A percentile compares a stretch with the other conserved stretches of the same genome.
phyloP scores from a whole-genome alignment of 2,113 vertebrate genomes.

The Heterotis niloticus region DNA sequence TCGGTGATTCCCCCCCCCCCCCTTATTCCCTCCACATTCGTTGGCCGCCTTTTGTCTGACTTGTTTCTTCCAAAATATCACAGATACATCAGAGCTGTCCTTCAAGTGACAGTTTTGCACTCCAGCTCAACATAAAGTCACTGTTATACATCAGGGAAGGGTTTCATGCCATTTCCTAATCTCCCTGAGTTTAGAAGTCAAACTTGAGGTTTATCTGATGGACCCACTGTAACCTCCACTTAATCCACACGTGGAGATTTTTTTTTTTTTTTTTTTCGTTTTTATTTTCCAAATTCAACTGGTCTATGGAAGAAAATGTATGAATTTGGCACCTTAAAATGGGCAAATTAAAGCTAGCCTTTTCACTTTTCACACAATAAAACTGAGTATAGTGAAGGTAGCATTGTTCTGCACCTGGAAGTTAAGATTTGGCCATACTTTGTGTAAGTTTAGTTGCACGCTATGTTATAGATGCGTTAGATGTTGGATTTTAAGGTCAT shows the following conservation, averaged over 20 bases:
- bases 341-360: not conserved
- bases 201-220: not conserved
- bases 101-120: not conserved
- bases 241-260: too few species aligned
- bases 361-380: conserved; percentile 1
- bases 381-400: conserved; percentile 1
- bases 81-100: not conserved
- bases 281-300: not conserved
- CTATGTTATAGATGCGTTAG: not conserved
- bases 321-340: not conserved
- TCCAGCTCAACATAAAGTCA: not conserved
- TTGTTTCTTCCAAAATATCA: not conserved
- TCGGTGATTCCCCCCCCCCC: not conserved
- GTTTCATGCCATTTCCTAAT: not conserved
- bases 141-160: too few species aligned
- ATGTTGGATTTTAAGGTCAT: not conserved
- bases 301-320: not conserved
- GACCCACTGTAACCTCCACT: not conserved
- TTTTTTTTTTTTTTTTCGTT: not conserved
- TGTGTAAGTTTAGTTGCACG: not conserved
- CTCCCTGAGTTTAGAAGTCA: not conserved
- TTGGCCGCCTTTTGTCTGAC: not conserved
- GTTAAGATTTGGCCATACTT: not conserved
- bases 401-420: conserved; percentile 29
- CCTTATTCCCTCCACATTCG: not conserved